Evolutionary conservation across 2,797 vertebrate genomes (phyloP).

Genomic region (Oreochromis grahami): DNA sequence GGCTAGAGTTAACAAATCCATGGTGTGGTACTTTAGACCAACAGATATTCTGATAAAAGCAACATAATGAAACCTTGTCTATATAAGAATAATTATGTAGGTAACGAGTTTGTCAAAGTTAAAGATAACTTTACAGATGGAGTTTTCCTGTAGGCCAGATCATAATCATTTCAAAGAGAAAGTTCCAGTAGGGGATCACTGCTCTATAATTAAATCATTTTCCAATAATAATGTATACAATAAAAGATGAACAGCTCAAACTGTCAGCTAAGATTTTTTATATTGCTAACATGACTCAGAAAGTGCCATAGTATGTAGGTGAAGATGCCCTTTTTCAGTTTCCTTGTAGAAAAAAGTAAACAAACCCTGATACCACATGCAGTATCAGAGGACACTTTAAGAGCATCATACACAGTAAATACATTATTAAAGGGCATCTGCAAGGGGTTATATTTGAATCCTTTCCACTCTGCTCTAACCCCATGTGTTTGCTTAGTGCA

Average conservation of each 20-base stretch:
- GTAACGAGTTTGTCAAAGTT: not conserved
- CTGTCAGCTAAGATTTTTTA: not conserved
- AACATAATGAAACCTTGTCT: not conserved
- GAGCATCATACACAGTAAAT: conserved; percentile 10
- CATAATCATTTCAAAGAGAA: not conserved
- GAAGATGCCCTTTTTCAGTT: not conserved
- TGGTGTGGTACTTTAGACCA: not conserved
- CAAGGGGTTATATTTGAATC: not conserved
- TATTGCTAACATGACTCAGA: not conserved
- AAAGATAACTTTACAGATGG: not conserved
- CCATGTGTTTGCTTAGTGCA: conserved; percentile 12
- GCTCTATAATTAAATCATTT: not conserved
- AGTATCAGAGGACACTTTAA: not conserved
- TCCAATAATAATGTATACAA: not conserved
- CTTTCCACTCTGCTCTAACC: not conserved
- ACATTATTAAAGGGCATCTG: conserved; percentile 23
- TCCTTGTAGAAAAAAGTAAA: not conserved
- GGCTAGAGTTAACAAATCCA: not conserved
- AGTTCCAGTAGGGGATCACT: not conserved
- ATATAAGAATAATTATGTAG: not conserved
- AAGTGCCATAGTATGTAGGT: not conserved
- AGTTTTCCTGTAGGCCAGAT: not conserved
- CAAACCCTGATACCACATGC: not conserved
- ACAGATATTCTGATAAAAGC: not conserved
- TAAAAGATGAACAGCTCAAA: not conserved